Base-by-base conservation (phyloP, 2,888 invertebrate species). In the Dicyrtoma fusca region DNA sequence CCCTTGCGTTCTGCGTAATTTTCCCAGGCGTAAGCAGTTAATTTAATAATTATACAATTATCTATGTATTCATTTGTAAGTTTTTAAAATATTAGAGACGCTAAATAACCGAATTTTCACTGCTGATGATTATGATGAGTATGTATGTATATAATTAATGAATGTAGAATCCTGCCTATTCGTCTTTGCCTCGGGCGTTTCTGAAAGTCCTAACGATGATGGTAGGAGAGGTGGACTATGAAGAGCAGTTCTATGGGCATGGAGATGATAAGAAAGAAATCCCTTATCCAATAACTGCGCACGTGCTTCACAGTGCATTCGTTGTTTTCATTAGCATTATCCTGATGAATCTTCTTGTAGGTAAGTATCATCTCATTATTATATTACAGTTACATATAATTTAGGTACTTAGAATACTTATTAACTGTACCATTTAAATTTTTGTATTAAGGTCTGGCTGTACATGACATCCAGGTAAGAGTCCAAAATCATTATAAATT, bases 1-100 rank as follows among this genome's bases (percentile, higher is more conserved):
- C 92, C 0, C 91, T 93, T 73, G 92, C 92, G 82, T 94, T 94
- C 82, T 92, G 92, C 83, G 92, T 94, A 0, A 91, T 94, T 82
- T 94, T 93, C 83, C 92, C 92, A 45, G 77, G 75, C 44, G 78
- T 80, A 76, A 70, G 64, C 49, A 4, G 1, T n/a, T n/a, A n/a
- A n/a, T n/a, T n/a, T n/a, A n/a, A n/a, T n/a, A n/a, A n/a, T n/a
- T n/a, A n/a, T n/a, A n/a, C n/a, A n/a, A n/a, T n/a, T n/a, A 13
- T 42, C 26, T 34, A 61, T 26, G 1, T 55, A 3, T 34, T 34
- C 8, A 34, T 34, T 34, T 64, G 47, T 47, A 23, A 47, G 13
- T 17, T 25, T n/a, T 64, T 19, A 21, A 23, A 63, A 45, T 34
- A 34, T 5, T 34, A 8, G 3, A 5, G 34, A 34, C 34, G 34